These are phyloP conservation scores for Clarias laeviceps DNA, from an alignment of 2,797 vertebrate species.

Conservation along the genomic window DNA sequence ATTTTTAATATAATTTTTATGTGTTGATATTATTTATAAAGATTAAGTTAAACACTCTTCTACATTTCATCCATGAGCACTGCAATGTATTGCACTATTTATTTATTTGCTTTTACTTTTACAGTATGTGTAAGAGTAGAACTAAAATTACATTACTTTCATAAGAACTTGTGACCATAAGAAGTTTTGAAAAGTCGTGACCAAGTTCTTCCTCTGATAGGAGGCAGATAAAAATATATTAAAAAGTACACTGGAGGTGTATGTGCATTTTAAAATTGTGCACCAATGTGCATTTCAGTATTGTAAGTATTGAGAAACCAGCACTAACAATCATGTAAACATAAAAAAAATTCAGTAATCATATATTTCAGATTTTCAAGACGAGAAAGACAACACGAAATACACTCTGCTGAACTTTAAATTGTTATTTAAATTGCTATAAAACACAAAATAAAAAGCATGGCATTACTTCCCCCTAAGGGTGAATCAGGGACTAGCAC, in stretches of 20 bases:
- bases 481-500: conserved; percentile 19
- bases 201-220: neutral
- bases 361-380: neutral
- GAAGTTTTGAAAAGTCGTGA: neutral
- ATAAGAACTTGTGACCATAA: too few relatives aligned
- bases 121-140: neutral
- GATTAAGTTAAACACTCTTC: neutral
- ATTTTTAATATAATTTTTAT: neutral
- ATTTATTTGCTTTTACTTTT: neutral
- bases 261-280: too few relatives aligned
- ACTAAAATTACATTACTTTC: neutral
- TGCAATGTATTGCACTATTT: neutral
- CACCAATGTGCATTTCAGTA: too few relatives aligned
- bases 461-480: conserved; percentile 23
- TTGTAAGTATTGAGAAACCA: neutral
- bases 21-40: neutral
- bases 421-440: neutral
- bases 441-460: neutral
- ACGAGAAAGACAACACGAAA: neutral
- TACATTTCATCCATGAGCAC: neutral
- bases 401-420: neutral
- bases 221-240: neutral
- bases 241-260: neutral
- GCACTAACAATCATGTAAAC: neutral
- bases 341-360: too few relatives aligned